Base-by-base conservation (phyloP, 2,113 vertebrate species). In the Hucho hucho region DNA sequence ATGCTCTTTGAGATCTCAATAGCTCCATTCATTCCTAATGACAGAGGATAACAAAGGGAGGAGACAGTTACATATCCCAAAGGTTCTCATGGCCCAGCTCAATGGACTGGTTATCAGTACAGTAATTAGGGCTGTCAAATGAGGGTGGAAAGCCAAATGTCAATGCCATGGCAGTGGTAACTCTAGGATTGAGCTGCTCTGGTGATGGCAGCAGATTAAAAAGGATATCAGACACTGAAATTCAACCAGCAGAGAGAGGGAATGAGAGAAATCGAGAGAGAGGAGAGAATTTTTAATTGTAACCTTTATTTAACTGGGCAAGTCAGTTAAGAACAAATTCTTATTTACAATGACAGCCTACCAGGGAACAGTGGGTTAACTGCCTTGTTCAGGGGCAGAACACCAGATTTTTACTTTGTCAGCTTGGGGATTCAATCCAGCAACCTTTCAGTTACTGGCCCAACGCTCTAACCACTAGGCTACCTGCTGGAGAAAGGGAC, bases 201-300 rank as follows among this genome's bases (percentile, higher is more conserved):
- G 65, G 37, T 53, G 43, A 70, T 26, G 69, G 68, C 56, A 65
- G 74, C 73, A 74, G 81, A 81, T 80, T 76, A 81, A 73, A 82
- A 72, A 53, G 67, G 70, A 83, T 79, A 78, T 74, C 69, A 81
- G 77, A 80, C 63, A 68, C 73, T 46, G 71, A 74, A 53, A 22
- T 53, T 26, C 68, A 37, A 32, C 63, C 13, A 61, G 76, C 18
- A 24, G 72, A 75, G 72, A 64, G 58, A 74, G 43, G 26, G 69
- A 29, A 43, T 37, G 68, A 47, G 46, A 6, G 26, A 58, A 20
- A 70, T 25, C 22, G 64, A 47, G 64, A 22, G 22, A 69, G 32
- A 64, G 16, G 20, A 75, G 74, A 64, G 20, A 29, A 58, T 66
- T 7, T 32, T 32, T 32, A 32, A 32, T 6, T 7, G 32, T 32